A percentile compares a stretch with the other conserved stretches of the same genome.
Evolutionary conservation across 2,888 invertebrate species (phyloP).

Genomic region (Xestia ashworthii): DNA sequence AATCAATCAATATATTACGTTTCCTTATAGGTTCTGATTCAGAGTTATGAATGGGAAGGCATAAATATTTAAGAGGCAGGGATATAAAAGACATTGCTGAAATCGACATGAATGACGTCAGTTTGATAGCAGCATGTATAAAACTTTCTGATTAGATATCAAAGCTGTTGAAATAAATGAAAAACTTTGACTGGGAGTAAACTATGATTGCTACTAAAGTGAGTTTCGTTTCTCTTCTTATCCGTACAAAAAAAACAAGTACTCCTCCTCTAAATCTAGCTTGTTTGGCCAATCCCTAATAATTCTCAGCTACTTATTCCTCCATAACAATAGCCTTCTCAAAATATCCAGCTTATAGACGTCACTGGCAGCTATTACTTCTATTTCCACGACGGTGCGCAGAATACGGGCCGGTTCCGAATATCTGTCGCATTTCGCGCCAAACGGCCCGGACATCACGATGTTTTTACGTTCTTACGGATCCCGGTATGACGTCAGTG

Average conservation of each 20-base stretch:
- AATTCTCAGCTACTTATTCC: constrained; percentile 25
- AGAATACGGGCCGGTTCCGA: constrained; percentile 57
- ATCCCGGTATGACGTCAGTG: constrained; percentile 53
- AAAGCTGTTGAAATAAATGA: background rate
- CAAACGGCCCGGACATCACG: constrained; percentile 70
- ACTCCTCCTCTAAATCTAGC: background rate
- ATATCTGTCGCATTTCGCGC: constrained; percentile 68
- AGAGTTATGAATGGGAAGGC: constrained; percentile 18
- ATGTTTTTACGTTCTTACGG: constrained; percentile 68
- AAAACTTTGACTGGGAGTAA: background rate
- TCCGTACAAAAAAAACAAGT: background rate
- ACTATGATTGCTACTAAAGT: background rate
- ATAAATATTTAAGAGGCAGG: constrained; percentile 24
- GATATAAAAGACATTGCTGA: constrained; percentile 6
- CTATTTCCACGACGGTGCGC: constrained; percentile 59
- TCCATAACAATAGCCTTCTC: constrained; percentile 30
- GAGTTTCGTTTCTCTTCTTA: background rate
- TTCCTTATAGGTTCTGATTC: constrained; percentile 20
- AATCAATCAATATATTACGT: constrained; percentile 45
- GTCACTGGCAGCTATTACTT: constrained; percentile 59
- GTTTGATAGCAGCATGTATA: background rate
- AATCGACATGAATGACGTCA: constrained; percentile 1
- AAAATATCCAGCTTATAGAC: constrained; percentile 38
- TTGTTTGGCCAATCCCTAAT: background rate
- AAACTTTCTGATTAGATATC: constrained; percentile 1